Conservation (phyloP, 2,113 vertebrate genomes). For the Ageneiosus marmoratus region DNA sequence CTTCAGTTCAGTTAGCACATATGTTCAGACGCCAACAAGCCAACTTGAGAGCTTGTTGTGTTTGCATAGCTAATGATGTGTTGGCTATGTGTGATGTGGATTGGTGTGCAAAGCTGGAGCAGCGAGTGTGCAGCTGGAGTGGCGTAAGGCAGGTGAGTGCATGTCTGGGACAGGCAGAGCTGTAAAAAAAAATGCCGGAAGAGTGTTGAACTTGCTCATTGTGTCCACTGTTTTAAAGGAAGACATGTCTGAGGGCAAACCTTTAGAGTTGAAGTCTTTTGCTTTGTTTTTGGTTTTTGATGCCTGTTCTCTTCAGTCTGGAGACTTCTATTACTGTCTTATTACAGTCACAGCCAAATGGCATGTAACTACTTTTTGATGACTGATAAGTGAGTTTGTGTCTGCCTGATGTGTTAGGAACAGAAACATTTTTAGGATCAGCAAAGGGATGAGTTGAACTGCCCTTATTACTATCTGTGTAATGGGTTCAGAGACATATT, state of each 20-base stretch:
- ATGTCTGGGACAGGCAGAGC: slow-evolving; percentile 69
- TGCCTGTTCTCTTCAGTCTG: neutral
- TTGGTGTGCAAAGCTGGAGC: slow-evolving; percentile 26
- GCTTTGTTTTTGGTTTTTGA: neutral
- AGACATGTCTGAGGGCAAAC: neutral
- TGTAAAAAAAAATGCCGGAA: slow-evolving; percentile 54
- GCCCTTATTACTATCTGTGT: neutral
- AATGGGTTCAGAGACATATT: neutral
- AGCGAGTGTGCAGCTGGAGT: slow-evolving; percentile 53
- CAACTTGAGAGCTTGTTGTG: slow-evolving; percentile 43
- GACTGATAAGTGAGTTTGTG: slow-evolving; percentile 4
- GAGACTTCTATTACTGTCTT: neutral
- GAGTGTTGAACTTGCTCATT: slow-evolving; percentile 10
- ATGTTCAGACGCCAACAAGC: slow-evolving; percentile 36
- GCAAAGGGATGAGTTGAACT: neutral
- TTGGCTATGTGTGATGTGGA: slow-evolving; percentile 21
- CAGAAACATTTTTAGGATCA: neutral
- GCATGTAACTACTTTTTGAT: slow-evolving; percentile 1
- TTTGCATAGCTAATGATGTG: slow-evolving; percentile 49
- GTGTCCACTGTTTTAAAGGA: slow-evolving; percentile 3
- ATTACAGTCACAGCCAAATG: neutral
- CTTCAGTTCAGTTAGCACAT: neutral
- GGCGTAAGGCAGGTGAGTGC: slow-evolving; percentile 74
- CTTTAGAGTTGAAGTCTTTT: neutral
- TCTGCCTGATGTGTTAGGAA: neutral